phyloP scores from a whole-genome alignment of 1,140 invertebrate species.

The Procambarus clarkii region DNA sequence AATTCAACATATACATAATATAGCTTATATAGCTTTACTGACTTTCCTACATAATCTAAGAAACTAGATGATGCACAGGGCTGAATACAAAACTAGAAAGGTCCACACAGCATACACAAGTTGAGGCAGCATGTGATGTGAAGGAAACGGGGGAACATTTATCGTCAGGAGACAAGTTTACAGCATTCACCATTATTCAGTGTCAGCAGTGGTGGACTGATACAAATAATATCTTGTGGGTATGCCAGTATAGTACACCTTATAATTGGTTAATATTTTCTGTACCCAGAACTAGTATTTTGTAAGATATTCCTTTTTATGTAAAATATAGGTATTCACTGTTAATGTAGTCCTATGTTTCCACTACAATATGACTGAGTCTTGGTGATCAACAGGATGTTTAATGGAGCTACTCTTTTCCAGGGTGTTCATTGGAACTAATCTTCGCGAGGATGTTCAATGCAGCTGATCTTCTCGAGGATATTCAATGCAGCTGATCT shows the following conservation, averaged over 20 bases:
- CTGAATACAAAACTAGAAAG: conserved; percentile 42
- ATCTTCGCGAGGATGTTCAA: no score
- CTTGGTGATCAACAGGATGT: no score
- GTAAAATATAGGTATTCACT: conserved; percentile 52
- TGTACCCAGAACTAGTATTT: conserved; percentile 28
- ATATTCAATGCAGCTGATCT: no score
- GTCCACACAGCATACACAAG: conserved; percentile 58
- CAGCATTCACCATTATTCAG: conserved; percentile 48
- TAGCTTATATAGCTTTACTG: conserved; percentile 17
- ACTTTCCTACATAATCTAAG: conserved; percentile 39
- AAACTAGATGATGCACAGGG: conserved; percentile 65
- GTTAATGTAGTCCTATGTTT: conserved; percentile 38
- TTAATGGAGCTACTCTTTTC: no score
- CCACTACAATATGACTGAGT: conserved; percentile 33
- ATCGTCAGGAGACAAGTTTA: conserved; percentile 32
- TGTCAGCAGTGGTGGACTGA: conserved; percentile 47
- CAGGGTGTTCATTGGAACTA: no score
- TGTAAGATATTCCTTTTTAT: conserved; percentile 51
- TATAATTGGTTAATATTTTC: conserved; percentile 35
- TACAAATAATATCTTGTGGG: conserved; percentile 43
- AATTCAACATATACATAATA: conserved; percentile 44
- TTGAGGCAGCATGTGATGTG: conserved; percentile 64
- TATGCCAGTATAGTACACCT: conserved; percentile 47
- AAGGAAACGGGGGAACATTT: conserved; percentile 42
- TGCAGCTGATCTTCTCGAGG: no score